Evolutionary conservation across 1,140 invertebrate species (phyloP).

Genomic region (Pachypsylla venusta): DNA sequence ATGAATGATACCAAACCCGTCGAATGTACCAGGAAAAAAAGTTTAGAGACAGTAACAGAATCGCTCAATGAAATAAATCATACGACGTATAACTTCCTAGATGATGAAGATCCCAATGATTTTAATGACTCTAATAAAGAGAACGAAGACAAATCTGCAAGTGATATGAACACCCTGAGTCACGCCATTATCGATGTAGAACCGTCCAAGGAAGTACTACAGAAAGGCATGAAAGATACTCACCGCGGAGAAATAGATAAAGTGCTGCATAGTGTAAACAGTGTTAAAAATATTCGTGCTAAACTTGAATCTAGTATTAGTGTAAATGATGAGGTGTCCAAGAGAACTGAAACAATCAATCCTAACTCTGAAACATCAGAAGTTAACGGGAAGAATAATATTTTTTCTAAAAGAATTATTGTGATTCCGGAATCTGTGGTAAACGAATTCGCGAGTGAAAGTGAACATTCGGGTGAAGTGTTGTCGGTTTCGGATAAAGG

Average conservation of each 20-base stretch:
- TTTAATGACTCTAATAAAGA: neutral
- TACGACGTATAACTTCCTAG: neutral
- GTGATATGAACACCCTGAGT: neutral
- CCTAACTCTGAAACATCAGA: neutral
- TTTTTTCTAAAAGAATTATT: neutral
- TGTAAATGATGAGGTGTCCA: neutral
- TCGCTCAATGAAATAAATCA: constrained; percentile 1
- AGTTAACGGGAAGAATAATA: neutral
- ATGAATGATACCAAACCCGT: constrained; percentile 12
- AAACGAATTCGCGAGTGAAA: constrained; percentile 2
- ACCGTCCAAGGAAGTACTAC: no score
- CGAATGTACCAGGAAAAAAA: constrained; percentile 11
- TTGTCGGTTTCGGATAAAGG: constrained; percentile 13
- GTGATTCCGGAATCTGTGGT: neutral
- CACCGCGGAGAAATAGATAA: no score
- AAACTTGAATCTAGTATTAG: neutral
- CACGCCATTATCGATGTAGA: neutral
- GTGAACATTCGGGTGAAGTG: neutral
- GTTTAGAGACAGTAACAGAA: constrained; percentile 10
- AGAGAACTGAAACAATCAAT: neutral
- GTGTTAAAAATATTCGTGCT: neutral
- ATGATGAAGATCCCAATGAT: neutral
- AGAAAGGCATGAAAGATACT: no score
- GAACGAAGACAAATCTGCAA: neutral
- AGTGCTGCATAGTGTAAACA: no score